phyloP scores from a whole-genome alignment of 1,140 invertebrate species.

The Temnothorax longispinosus region DNA sequence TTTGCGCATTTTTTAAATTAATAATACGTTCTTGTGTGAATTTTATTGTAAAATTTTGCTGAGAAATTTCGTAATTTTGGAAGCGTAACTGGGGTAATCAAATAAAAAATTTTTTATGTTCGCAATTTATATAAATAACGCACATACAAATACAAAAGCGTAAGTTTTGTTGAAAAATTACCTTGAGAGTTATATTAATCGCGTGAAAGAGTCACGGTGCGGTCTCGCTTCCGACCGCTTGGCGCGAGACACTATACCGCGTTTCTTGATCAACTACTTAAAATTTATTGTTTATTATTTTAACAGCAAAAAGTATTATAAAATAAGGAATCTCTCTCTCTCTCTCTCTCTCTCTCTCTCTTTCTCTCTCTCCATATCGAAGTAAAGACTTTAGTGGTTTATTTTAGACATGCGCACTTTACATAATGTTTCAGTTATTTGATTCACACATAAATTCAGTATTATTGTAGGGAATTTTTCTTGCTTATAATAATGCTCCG shows the following conservation, averaged over 20 bases:
- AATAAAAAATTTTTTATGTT: background rate
- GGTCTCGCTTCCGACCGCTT: no score
- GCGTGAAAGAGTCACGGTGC: no score
- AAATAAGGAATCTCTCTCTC: background rate
- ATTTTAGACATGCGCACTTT: background rate
- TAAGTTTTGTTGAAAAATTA: background rate
- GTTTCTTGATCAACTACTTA: no score
- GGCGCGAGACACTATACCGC: no score
- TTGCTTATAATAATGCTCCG: background rate
- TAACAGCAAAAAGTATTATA: background rate
- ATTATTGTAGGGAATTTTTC: background rate
- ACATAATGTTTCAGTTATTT: background rate
- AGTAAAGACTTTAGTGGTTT: background rate
- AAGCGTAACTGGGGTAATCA: background rate
- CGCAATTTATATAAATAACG: background rate
- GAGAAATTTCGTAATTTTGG: background rate
- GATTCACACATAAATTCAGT: background rate
- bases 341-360: background rate
- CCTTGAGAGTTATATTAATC: no score
- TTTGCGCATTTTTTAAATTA: background rate
- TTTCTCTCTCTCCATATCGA: background rate
- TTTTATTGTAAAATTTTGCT: background rate
- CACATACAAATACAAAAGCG: background rate
- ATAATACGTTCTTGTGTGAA: background rate
- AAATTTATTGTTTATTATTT: background rate